Conservation (phyloP, 2,797 vertebrate species). For the Toxotes lorentzi region DNA sequence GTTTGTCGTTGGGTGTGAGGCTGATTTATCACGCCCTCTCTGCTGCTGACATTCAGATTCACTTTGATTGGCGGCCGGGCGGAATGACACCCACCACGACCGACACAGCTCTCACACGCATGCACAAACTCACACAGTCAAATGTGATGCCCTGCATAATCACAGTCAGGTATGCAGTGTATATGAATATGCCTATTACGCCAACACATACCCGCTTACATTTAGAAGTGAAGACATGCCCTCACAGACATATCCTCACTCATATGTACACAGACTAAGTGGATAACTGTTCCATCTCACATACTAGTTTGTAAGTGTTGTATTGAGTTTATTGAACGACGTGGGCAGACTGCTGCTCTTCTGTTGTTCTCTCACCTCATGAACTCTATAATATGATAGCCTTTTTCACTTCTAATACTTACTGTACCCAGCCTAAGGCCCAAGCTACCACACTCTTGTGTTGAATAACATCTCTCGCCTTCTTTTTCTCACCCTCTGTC, state of each 20-base stretch:
- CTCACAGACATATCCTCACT: constrained; percentile 31
- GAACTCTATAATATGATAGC: constrained; percentile 75
- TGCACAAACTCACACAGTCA: constrained; percentile 24
- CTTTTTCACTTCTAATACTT: constrained; percentile 68
- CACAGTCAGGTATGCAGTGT: constrained; percentile 28
- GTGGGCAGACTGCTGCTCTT: constrained; percentile 70
- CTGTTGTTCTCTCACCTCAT: constrained; percentile 71
- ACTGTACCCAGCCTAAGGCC: constrained; percentile 68
- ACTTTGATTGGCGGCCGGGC: constrained; percentile 81
- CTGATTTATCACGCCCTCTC: constrained; percentile 86
- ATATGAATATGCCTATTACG: constrained; percentile 50
- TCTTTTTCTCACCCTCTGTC: constrained; percentile 56
- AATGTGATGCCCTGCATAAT: constrained; percentile 33
- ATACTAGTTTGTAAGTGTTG: constrained; percentile 56
- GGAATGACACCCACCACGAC: constrained; percentile 61
- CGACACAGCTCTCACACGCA: constrained; percentile 5
- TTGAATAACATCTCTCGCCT: constrained; percentile 70
- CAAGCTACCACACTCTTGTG: constrained; percentile 54
- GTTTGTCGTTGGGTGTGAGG: constrained; percentile 82
- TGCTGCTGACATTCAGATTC: constrained; percentile 83
- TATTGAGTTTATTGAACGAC: constrained; percentile 68
- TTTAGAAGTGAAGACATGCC: constrained; percentile 37
- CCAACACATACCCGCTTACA: constrained; percentile 53
- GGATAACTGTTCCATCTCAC: constrained; percentile 57
- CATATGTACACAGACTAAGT: constrained; percentile 42